phyloP scores from a whole-genome alignment of 2,797 vertebrate species.

The Strix occidentalis region DNA sequence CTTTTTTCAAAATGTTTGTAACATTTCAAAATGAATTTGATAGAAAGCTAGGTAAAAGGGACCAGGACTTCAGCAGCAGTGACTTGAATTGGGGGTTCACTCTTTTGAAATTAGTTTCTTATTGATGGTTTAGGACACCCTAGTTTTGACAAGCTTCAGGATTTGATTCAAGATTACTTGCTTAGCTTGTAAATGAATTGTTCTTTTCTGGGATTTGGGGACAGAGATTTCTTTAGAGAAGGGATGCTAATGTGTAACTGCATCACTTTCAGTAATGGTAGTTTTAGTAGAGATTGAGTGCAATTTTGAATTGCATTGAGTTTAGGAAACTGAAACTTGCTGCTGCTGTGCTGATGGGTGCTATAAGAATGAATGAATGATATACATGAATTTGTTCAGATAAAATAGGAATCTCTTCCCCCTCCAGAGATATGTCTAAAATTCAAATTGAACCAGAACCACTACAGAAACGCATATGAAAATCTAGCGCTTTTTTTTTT shows the following conservation, averaged over 20 bases:
- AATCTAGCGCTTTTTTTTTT: background rate
- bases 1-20: background rate
- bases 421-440: background rate
- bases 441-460: background rate
- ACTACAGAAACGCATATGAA: background rate
- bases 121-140: background rate
- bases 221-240: background rate
- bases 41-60: background rate
- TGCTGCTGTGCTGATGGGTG: background rate
- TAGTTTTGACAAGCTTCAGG: slow-evolving; percentile 1
- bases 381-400: slow-evolving; percentile 1
- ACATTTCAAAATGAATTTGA: background rate
- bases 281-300: background rate
- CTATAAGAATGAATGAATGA: background rate
- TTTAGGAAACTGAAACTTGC: slow-evolving; percentile 32
- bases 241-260: background rate
- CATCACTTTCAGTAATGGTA: background rate
- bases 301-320: slow-evolving; percentile 1
- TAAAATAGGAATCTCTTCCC: background rate
- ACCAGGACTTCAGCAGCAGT: background rate
- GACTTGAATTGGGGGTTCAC: background rate
- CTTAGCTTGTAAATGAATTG: slow-evolving; percentile 11
- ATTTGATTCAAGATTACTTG: slow-evolving; percentile 27
- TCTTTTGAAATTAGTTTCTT: slow-evolving; percentile 12
- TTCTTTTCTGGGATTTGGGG: slow-evolving; percentile 22